Base-by-base conservation (phyloP, 2,888 invertebrate species). In the Plagiodera versicolora region DNA sequence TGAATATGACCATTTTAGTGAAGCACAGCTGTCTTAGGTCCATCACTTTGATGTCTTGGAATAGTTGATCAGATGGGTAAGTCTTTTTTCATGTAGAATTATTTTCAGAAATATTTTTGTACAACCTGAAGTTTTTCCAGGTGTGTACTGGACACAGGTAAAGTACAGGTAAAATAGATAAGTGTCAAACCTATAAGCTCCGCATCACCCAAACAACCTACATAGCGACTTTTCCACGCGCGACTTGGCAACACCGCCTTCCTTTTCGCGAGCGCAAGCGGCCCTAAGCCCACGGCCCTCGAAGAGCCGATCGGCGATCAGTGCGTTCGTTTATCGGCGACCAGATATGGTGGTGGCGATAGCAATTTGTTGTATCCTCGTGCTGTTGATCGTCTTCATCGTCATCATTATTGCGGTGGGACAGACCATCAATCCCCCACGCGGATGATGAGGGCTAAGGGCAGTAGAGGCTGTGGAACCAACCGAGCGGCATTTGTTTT, bases 341-440 rank as follows among this genome's bases (percentile, higher is more conserved):
- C 24, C 24, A 60, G 61, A 58, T 53, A 74, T 75, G 69, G 91
- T 91, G 91, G 89, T 91, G 77, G 91, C 90, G 66, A 91, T 92
- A 73, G 91, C 91, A 74, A 90, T 92, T 72, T 91, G 91, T 82
- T 91, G 91, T 81, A 90, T 92, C 75, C 84, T 91, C 75, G 89
- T 91, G 79, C 84, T 92, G 69, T 83, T 91, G 77, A 87, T 89
- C 70, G 91, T 91, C 70, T 92, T 92, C 83, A 91, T 91, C 73
- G 86, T 91, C 69, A 86, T 91, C 75, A 91, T 91, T 80, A 90
- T 91, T 72, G 89, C 91, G 68, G 89, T 91, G 65, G 91, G 91
- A 18, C 90, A 91, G 82, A 87, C 88, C 73, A 87, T 90, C 78
- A 87, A 87, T 74, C 74, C 74, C 47, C 77, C 77, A 57, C 74